These are phyloP conservation scores for Pseudanteris insignis DNA, from an alignment of 2,888 invertebrate species.

Conservation along the genomic window DNA sequence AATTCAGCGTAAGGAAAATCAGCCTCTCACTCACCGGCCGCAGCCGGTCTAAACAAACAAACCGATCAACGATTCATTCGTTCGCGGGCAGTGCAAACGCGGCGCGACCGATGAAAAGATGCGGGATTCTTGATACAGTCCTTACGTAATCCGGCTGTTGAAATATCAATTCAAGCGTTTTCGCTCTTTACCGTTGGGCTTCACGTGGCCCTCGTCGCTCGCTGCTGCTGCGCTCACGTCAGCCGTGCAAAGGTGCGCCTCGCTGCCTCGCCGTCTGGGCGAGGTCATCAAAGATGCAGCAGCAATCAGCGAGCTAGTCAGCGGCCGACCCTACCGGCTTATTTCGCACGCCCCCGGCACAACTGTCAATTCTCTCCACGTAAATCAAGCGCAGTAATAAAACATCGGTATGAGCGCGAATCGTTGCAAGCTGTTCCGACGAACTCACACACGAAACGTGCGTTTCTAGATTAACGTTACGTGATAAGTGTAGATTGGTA, in stretches of 20 bases:
- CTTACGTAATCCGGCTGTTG: constrained; percentile 64
- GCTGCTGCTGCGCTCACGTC: constrained; percentile 18
- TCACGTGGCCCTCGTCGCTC: constrained; percentile 47
- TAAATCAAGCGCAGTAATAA: constrained; percentile 56
- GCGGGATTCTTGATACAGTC: constrained; percentile 45
- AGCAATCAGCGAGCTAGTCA: constrained; percentile 66
- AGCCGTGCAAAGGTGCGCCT: constrained; percentile 32
- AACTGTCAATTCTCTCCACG: constrained; percentile 61
- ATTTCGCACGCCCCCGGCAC: constrained; percentile 51
- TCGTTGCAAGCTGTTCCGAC: constrained; percentile 22
- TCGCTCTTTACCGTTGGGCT: constrained; percentile 62
- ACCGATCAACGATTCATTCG: constrained; percentile 32
- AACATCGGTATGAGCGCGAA: constrained; percentile 38
- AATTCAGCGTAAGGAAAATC: too few species aligned
- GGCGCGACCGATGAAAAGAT: constrained; percentile 14
- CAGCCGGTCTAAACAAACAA: too few species aligned
- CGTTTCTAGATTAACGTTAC: too few species aligned
- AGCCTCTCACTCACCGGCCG: too few species aligned
- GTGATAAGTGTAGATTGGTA: too few species aligned
- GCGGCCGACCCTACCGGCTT: constrained; percentile 56
- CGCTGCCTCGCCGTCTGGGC: constrained; percentile 59
- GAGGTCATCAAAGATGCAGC: constrained; percentile 66
- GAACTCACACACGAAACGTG: constrained; percentile 19
- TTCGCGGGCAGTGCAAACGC: constrained; percentile 18
- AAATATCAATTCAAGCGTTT: constrained; percentile 64